phyloP scores from a whole-genome alignment of 2,888 invertebrate genomes.

The Entomobrya multifasciata region DNA sequence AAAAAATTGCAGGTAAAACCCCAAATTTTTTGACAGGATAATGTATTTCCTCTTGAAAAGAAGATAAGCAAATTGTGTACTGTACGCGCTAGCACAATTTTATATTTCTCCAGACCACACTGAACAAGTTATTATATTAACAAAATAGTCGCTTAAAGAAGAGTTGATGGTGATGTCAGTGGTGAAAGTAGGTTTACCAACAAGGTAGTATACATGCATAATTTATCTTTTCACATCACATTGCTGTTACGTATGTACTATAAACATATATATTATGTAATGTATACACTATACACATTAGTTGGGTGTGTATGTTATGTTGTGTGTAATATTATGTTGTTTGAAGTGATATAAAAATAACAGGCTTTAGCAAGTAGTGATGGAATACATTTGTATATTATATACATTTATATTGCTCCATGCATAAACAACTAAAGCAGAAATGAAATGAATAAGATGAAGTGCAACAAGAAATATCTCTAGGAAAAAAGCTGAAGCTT shows the following conservation, averaged over 20 bases:
- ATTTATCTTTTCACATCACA: constrained; percentile 50
- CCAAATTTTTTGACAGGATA: constrained; percentile 41
- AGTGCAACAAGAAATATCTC: constrained; percentile 36
- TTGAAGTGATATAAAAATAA: too few species aligned
- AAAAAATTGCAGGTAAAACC: constrained; percentile 24
- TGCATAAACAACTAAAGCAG: not conserved
- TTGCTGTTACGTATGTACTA: constrained; percentile 1
- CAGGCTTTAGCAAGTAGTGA: too few species aligned
- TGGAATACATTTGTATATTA: not conserved
- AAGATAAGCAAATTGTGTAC: not conserved
- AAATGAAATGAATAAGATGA: constrained; percentile 19
- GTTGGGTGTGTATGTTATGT: not conserved
- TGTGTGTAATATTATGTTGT: not conserved
- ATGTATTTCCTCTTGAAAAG: constrained; percentile 34
- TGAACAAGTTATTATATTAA: constrained; percentile 46
- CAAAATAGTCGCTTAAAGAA: constrained; percentile 38
- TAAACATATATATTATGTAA: not conserved
- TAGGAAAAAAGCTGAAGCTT: not conserved
- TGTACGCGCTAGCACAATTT: not conserved
- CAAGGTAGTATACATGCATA: constrained; percentile 40
- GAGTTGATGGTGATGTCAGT: not conserved
- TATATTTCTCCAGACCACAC: constrained; percentile 31
- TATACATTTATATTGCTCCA: constrained; percentile 24
- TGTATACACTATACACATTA: not conserved
- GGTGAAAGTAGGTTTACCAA: constrained; percentile 58